phyloP scores from a whole-genome alignment of 1,140 invertebrate genomes.

The Ladona fulva region DNA sequence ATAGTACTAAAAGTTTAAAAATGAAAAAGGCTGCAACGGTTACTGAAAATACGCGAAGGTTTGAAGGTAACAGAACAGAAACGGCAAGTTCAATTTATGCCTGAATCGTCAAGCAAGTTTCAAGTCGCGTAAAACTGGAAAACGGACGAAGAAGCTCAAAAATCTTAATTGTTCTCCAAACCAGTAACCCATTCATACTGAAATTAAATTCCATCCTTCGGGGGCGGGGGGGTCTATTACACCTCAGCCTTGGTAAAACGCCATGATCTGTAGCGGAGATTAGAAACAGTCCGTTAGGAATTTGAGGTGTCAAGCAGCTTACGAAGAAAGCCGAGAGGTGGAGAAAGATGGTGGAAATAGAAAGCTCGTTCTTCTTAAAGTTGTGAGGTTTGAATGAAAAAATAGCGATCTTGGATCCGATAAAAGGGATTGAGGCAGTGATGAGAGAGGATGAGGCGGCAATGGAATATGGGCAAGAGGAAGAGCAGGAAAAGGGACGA shows the following conservation, averaged over 20 bases:
- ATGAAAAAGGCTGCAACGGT: too few relatives aligned
- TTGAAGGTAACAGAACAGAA: too few relatives aligned
- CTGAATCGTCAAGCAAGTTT: too few relatives aligned
- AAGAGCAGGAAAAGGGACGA: not conserved
- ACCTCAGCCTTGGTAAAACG: not conserved
- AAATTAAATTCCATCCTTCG: too few relatives aligned
- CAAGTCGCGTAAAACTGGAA: too few relatives aligned
- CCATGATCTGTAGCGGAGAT: not conserved
- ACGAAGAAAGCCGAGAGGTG: not conserved
- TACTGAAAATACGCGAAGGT: too few relatives aligned
- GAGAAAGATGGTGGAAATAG: not conserved
- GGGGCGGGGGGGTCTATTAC: too few relatives aligned
- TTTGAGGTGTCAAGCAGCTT: not conserved
- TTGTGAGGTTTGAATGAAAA: not conserved
- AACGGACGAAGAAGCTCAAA: too few relatives aligned
- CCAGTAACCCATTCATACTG: too few relatives aligned
- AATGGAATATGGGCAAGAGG: not conserved
- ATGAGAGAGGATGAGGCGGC: not conserved
- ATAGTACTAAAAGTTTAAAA: too few relatives aligned
- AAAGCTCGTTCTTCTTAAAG: not conserved
- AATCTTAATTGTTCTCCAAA: too few relatives aligned
- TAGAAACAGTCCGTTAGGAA: not conserved
- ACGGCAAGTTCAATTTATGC: too few relatives aligned
- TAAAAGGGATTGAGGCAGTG: not conserved
- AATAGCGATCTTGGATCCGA: not conserved